phyloP scores from a whole-genome alignment of 2,113 vertebrate species.

The Cochlearius cochlearius region DNA sequence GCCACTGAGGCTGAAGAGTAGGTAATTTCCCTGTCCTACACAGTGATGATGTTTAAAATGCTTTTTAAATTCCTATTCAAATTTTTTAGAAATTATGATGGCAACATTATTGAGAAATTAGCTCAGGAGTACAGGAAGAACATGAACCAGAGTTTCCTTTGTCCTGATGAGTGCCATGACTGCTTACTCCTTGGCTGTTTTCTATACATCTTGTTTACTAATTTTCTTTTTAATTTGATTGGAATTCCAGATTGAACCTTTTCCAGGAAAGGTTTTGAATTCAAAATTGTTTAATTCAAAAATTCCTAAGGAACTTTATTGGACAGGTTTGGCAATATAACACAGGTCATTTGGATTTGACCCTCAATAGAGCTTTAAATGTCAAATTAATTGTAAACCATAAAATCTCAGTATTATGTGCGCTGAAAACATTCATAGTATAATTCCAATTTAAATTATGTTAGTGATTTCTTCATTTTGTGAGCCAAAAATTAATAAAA shows the following conservation, averaged over 20 bases:
- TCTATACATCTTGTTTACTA: neutral
- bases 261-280: neutral
- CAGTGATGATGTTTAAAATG: neutral
- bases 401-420: neutral
- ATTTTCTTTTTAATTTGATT: neutral
- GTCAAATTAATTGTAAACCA: neutral
- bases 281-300: neutral
- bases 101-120: neutral
- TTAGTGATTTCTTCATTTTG: neutral
- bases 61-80: fast-evolving
- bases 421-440: neutral
- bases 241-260: neutral
- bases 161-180: neutral
- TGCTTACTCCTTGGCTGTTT: neutral
- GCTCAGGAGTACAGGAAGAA: neutral
- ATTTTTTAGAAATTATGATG: neutral
- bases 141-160: neutral
- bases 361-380: neutral
- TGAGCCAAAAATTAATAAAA: neutral
- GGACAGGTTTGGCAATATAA: neutral
- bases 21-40: neutral
- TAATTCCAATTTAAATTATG: neutral
- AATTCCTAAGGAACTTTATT: neutral
- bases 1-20: neutral
- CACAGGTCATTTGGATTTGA: neutral